Base-by-base conservation (phyloP, 2,113 vertebrate genomes). In the Corythornis madagascariensis region DNA sequence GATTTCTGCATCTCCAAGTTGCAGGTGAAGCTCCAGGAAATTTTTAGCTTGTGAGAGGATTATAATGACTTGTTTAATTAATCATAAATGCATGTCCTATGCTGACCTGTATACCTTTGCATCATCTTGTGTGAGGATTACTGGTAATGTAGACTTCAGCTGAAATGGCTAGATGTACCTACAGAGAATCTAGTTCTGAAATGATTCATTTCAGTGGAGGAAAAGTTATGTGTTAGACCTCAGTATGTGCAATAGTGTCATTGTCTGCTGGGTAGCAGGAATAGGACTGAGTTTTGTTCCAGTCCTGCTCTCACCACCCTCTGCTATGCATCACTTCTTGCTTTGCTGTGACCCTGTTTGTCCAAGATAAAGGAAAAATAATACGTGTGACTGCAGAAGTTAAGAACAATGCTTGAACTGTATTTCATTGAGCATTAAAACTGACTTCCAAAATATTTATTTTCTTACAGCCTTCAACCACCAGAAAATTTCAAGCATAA, bases 1-100 rank as follows among this genome's bases (percentile, higher is more conserved):
- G 11, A 50, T 0, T 0, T 2, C 1, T 15, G 9, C 8, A 33
- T 67, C 60, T 66, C 42, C 43, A 71, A 78, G 2, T 14, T 18
- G 16, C 33, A 26, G 19, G 38, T 35, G 43, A 73, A 59, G 31
- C 15, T 83, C 28, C 52, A 38, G 15, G 33, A 11, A 25, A 3
- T 18, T 66, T 55, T 55, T 55, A 26, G 10, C 11, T 45, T 79
- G 78, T 16, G 33, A 57, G 28, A 70, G 16, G 3, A 17, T 28
- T 47, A 5, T 18, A 48, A 64, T 5, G 43, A 43, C 20, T 70
- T 65, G 9, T 74, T 92, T 21, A 31, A 45, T 22, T 67, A 75
- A 33, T 29, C 40, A 42, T 11, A 48, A 31, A 26, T 13, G 16
- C 31, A 8, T 20, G 10, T 16, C 29, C 4, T 17, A 3, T 70